Base-by-base conservation (phyloP, 2,888 invertebrate species). In the Philhelius pedissequus region DNA sequence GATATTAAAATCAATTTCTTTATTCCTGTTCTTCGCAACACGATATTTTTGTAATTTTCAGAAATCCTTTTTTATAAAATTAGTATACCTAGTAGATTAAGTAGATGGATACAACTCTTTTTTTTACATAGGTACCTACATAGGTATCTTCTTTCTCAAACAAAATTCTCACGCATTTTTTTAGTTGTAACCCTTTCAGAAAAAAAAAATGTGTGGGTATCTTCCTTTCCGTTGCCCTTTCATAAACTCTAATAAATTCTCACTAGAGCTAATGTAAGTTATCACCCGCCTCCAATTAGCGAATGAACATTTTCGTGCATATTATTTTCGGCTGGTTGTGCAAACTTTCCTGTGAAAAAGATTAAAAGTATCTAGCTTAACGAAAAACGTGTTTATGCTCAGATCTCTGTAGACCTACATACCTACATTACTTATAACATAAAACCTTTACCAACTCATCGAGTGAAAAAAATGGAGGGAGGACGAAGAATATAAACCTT, bases 371-470 rank as follows among this genome's bases (percentile, higher is more conserved):
- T 68, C 60, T 60, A 52, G 32, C 60, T 48, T 52, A 45, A 66
- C 50, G 58, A 79, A 66, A 35, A 20, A 79, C 73, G 66, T 68
- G 78, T 52, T 68, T 79, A 68, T 60, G 32, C 20, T 27, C 8
- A 58, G 18, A 43, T 43, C 15, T n/a, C 50, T 69, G 56, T 56
- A 71, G 60, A 64, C 62, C 20, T 56, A 38, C 22, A 71, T 68
- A 64, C 62, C 20, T 56, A 38, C 22, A 18, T 52, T 60, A 50
- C 60, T 50, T 58, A 50, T 22, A 64, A 64, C 66, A 79, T 60
- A 68, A 66, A 76, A 71, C 69, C 71, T 71, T 62, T 69, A 64
- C 62, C 54, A 60, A 68, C 30, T 56, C 64, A 64, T 74, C 35
- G 32, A 66, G 25, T 15, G 38, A 54, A 27, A 66, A 66, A 66